Evolutionary conservation across 2,888 invertebrate genomes (phyloP).

Genomic region (Dorcus hopei): DNA sequence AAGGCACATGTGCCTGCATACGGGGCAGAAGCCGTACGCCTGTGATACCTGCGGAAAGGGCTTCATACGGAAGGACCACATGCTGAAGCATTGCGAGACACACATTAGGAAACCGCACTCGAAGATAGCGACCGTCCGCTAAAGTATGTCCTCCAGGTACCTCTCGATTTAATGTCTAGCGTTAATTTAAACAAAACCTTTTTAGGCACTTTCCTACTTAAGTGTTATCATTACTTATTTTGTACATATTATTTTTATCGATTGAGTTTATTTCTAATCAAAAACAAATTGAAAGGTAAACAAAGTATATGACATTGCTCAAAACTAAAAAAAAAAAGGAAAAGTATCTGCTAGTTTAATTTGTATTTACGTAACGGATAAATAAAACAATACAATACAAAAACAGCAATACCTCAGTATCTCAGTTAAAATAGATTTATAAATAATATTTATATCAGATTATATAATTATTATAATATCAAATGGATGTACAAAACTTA

Average conservation of each 20-base stretch:
- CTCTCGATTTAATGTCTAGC: not conserved
- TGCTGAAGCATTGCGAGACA: slow-evolving; percentile 82
- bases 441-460: slow-evolving; percentile 46
- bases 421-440: slow-evolving; percentile 48
- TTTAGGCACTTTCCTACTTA: slow-evolving; percentile 40
- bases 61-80: slow-evolving; percentile 87
- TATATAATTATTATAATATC: slow-evolving; percentile 32
- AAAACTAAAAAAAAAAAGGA: no score
- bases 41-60: slow-evolving; percentile 83
- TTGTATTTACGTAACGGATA: no score
- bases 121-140: slow-evolving; percentile 32
- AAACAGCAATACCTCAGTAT: slow-evolving; percentile 52
- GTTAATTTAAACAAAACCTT: slow-evolving; percentile 12
- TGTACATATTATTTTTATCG: slow-evolving; percentile 35
- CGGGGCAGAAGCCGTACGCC: slow-evolving; percentile 79
- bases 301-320: not conserved
- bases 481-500: slow-evolving; percentile 46
- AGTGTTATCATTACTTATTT: slow-evolving; percentile 19
- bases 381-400: slow-evolving; percentile 32
- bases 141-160: slow-evolving; percentile 8
- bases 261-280: not conserved
- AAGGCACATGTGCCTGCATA: slow-evolving; percentile 82
- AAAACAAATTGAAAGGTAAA: not conserved
- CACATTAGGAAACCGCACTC: slow-evolving; percentile 62
- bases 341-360: no score